Evolutionary conservation across 1,140 invertebrate species (phyloP), one percentile per base, ranked within the genome.

Genomic region (Drosophila triauraria): DNA sequence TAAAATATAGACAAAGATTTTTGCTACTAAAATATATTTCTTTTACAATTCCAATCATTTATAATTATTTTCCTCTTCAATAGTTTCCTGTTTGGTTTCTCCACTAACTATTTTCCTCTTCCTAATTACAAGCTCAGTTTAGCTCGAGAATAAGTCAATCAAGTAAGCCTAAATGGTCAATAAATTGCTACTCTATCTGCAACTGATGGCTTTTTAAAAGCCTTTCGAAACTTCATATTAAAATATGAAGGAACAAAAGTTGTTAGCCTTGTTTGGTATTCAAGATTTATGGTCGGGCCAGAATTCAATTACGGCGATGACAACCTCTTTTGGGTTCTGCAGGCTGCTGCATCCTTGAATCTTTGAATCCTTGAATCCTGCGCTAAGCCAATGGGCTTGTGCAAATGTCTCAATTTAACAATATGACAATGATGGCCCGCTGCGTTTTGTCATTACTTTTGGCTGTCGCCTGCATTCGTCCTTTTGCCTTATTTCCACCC

Each of bases 371-470:
- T 32, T 35, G 51, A 53, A 58, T 58, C 69, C 67, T 9, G 7
- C 23, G 38, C 67, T 67, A 67, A 67, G 64, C 60, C 64, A 47
- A 46, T 64, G 32, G 64, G 64, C 44, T 64, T 67, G 62, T 54
- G 62, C 56, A 72, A 88, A 88, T 91, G 85, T 90, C 85, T 90
- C 85, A 90, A 90, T 90, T 90, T 90, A 78, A 91, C 88, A 90
- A 90, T 90, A 90, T 90, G 81, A 91, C 88, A 85, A 77, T 90
- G 85, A 81, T 85, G 75, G 64, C 85, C 86, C 75, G 85, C 85
- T 90, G 85, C 75, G 86, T 90, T 90, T 90, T 85, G 71, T 90
- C 85, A 91, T 90, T 90, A 90, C 78, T 90, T 90, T 85, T 72
- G 78, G 69, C 75, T 88, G 85, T 88, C 85, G 74, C 51, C 70